Evolutionary conservation across 2,888 invertebrate species (phyloP), one percentile per base, ranked within the genome.

Genomic region (Caenorhabditis macrosperma): DNA sequence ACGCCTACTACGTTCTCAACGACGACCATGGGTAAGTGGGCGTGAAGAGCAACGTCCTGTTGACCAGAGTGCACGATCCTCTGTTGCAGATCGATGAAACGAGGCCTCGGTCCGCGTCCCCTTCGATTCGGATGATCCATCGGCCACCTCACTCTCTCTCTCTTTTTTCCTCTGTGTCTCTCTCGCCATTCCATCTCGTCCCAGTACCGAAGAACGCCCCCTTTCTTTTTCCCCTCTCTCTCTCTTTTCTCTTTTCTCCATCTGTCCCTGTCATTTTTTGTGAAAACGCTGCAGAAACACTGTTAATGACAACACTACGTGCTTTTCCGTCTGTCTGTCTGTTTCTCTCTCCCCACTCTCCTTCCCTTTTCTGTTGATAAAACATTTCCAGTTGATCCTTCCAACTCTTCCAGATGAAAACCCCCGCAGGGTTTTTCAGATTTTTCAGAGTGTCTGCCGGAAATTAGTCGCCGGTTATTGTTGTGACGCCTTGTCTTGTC

Each of bases 31-130:
- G 83, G 83, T 80, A 35, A 52, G 66, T 59, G 15, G 17, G 38
- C 55, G 44, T 20, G 17, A 41, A 35, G n/a, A 4, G 22, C 7
- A 9, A 15, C 30, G 7, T 5, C 17, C n/a, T 48, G 26, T 38
- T 41, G 38, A 22, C 22, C 10, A 33, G 17, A 33, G 20, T n/a
- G 7, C 10, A 38, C 5, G 15, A 26, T n/a, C 26, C 7, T 30
- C 46, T 30, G 12, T 75, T 82, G 64, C 64, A 83, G 85, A 69
- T 84, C 82, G 44, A 82, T 77, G 59, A 85, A 85, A 81, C 74
- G 85, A 63, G 85, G 85, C 24, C 81, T 85, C 59, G 85, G 85
- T 50, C 85, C 85, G n/a, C 84, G 85, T 33, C 85, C 85, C 55
- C 83, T 85, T 44, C 84, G 85, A 20, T 85, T 85, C 67, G 85